Base-by-base conservation (phyloP, 1,140 invertebrate species). In the Drosophila leontia region DNA sequence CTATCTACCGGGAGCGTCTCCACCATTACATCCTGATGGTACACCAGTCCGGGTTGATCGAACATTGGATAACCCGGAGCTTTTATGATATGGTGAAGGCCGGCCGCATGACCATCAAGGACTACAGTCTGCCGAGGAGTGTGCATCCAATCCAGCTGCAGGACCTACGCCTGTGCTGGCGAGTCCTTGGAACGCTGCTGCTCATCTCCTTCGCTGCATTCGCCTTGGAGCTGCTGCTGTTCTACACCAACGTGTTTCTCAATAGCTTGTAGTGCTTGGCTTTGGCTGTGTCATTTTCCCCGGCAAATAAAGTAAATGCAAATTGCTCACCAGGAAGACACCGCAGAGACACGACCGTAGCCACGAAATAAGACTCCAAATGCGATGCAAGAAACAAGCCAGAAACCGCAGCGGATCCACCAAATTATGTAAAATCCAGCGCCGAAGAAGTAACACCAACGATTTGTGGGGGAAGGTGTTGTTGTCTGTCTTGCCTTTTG, bases 301-400 rank as follows among this genome's bases (percentile, higher is more conserved):
- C 26, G 47, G 41, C 75, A 76, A 79, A 83, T 70, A 69, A 87
- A 87, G 67, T 69, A 76, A 80, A 87, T 87, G 84, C 84, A 90
- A 90, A 87, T 87, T 87, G 77, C 55, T 68, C 69, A 83, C 78
- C 77, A 84, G 68, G 74, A 90, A 90, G 67, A 69, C 84, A 87
- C 76, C 84, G 60, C 76, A 84, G 68, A 71, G 64, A 78, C 80
- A 83, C 81, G 81, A 83, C 80, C 74, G 51, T 39, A 17, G 64
- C 58, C 58, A 55, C 67, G 74, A 75, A 75, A 86, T 81, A 59
- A 81, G 67, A 82, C 68, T 51, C 61, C 72, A 32, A 60, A 57
- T 72, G 69, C 69, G 67, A 81, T 70, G 61, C 58, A 42, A 55
- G 63, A 56, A 48, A 64, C 72, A 61, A 69, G 75, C 67, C 64